Evolutionary conservation across 2,797 vertebrate genomes (phyloP), one percentile per base, ranked within the genome.

Genomic region (Acanthornis magna): DNA sequence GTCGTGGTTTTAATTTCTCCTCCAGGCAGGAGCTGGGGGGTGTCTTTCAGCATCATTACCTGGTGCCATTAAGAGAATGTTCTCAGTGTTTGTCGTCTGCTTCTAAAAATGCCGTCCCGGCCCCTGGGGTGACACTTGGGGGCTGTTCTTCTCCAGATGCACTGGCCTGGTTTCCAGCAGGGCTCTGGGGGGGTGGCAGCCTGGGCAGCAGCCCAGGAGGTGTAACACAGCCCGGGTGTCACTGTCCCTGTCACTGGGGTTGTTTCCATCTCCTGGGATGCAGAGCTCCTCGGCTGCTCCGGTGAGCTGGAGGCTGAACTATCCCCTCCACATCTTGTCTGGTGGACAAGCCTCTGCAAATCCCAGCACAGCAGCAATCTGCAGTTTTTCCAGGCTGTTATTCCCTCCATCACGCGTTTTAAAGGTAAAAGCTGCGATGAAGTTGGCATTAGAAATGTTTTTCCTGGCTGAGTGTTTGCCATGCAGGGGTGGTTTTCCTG

Each of bases 31-130:
- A 87, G 84, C 91, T 62, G 78, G 86, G 55, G 58, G 80, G 23
- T 36, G 30, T 40, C 75, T 95, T 95, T 92, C 93, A 92, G 93
- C 96, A 71, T 93, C 95, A 93, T 96, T 96, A 92, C 95, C 93
- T 92, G 87, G 42, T 53, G 61, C 68, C 82, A 77, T 96, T 91
- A 94, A 79, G 89, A 14, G 79, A 82, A 67, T 26, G 50, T 63
- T 72, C 48, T 1, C 77, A 18, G 53, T 11, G 62, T 77, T 82
- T 82, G 58, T 53, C 54, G 55, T 63, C 78, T 89, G 78, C 63
- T 91, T 66, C 55, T 67, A 11, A 61, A 89, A 91, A 67, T 11
- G 48, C 87, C 57, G 26, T 36, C 75, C 50, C 0, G 0, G 29
- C 76, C 92, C 81, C 80, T 6, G 5, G 74, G 27, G 78, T 60